These are phyloP conservation scores for Urosaurus nigricauda DNA, from an alignment of 2,797 vertebrate genomes.

Conservation along the genomic window DNA sequence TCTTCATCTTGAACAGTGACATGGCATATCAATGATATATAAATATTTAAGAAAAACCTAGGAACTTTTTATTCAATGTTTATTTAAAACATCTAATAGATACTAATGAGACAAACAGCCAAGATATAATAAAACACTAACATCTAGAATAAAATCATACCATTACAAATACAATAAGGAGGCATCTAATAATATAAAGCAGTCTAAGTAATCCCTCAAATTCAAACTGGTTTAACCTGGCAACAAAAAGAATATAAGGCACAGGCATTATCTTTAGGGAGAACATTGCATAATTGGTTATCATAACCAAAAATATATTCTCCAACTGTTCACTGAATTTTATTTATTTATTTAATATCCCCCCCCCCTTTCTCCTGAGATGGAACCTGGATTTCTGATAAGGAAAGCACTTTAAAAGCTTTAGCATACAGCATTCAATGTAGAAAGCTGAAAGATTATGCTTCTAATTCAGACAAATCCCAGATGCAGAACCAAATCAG, in stretches of 20 bases:
- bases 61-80: neutral
- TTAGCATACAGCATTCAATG: neutral
- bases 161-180: neutral
- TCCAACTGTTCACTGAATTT: neutral
- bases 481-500: neutral
- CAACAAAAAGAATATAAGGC: neutral
- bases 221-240: neutral
- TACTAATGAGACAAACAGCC: neutral
- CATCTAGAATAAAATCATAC: neutral
- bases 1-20: neutral
- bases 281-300: neutral
- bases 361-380: too few species aligned
- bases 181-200: neutral
- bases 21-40: neutral
- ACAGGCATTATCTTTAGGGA: neutral
- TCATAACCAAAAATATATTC: neutral
- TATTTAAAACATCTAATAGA: neutral
- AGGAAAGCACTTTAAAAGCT: neutral
- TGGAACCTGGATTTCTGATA: neutral
- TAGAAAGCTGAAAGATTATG: neutral
- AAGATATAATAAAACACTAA: neutral
- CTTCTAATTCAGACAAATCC: neutral
- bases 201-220: neutral
- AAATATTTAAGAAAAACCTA: neutral
- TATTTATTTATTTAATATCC: neutral